Evolutionary conservation across 2,797 vertebrate genomes (phyloP).

Genomic region (Brotula barbata): DNA sequence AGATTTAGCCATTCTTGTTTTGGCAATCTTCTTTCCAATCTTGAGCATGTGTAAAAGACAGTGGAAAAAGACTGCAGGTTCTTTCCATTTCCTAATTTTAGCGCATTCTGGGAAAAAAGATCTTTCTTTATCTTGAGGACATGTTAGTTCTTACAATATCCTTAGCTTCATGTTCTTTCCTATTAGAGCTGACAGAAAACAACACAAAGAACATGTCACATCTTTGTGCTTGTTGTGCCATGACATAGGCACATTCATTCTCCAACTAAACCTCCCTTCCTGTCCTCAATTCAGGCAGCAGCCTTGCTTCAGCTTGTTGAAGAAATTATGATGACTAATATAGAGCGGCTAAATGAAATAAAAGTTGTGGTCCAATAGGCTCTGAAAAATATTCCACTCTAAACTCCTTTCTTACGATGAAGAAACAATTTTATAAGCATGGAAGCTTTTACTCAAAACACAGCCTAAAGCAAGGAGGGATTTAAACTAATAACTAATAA

Average conservation of each 20-base stretch:
- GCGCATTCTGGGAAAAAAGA: slow-evolving; percentile 33
- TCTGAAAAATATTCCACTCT: background rate
- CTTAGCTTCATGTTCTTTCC: slow-evolving; percentile 50
- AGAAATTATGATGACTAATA: background rate
- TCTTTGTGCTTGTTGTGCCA: slow-evolving; percentile 2
- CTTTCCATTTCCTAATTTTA: slow-evolving; percentile 63
- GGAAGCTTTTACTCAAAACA: no score
- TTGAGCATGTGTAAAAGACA: slow-evolving; percentile 41
- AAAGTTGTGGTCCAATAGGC: background rate
- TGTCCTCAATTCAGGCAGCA: slow-evolving; percentile 9
- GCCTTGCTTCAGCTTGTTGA: background rate
- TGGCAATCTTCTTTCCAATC: slow-evolving; percentile 64
- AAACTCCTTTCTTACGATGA: background rate
- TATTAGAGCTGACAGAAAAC: slow-evolving; percentile 33
- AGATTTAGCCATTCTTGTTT: background rate
- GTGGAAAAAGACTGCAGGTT: slow-evolving; percentile 44
- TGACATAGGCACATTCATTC: background rate
- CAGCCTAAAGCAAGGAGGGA: no score
- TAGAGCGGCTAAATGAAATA: background rate
- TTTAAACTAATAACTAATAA: no score
- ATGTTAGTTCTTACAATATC: slow-evolving; percentile 38
- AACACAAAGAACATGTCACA: slow-evolving; percentile 17
- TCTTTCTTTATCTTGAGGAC: slow-evolving; percentile 37
- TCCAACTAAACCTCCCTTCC: background rate
- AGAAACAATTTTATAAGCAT: background rate